These are phyloP conservation scores for Hydractinia echinata DNA, from an alignment of 30 jellyfish, hydroid and myxozoan genomes.

Conservation along the genomic window DNA sequence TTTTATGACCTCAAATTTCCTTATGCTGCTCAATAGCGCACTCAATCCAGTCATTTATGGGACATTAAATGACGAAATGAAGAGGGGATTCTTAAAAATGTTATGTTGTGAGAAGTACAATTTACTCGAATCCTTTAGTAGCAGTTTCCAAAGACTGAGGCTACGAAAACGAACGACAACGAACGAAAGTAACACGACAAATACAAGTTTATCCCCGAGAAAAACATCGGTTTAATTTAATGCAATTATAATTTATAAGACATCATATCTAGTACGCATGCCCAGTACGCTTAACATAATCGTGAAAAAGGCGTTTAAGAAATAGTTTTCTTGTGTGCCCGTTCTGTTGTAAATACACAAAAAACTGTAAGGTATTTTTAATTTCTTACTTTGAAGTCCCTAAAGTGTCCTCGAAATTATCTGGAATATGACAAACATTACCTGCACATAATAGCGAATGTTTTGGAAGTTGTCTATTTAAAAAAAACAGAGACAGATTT, in stretches of 20 bases:
- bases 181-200: background rate
- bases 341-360: too few relatives aligned
- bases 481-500: too few relatives aligned
- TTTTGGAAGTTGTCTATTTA: too few relatives aligned
- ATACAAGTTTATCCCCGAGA: background rate
- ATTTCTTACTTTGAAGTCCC: too few relatives aligned
- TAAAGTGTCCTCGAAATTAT: too few relatives aligned
- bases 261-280: background rate
- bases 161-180: constrained; percentile 16
- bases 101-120: background rate
- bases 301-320: too few relatives aligned
- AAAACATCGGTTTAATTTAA: background rate
- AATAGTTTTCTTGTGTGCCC: too few relatives aligned
- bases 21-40: constrained; percentile 69
- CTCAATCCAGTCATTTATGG: constrained; percentile 85
- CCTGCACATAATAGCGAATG: too few relatives aligned
- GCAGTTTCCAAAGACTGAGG: background rate
- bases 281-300: too few relatives aligned
- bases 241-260: background rate
- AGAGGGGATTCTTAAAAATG: constrained; percentile 38
- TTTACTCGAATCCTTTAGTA: background rate
- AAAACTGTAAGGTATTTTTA: too few relatives aligned
- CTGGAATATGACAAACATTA: too few relatives aligned
- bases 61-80: constrained; percentile 72
- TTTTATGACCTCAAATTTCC: constrained; percentile 49